Conservation (phyloP, 2,888 invertebrate species). For the Callinectes sapidus region DNA sequence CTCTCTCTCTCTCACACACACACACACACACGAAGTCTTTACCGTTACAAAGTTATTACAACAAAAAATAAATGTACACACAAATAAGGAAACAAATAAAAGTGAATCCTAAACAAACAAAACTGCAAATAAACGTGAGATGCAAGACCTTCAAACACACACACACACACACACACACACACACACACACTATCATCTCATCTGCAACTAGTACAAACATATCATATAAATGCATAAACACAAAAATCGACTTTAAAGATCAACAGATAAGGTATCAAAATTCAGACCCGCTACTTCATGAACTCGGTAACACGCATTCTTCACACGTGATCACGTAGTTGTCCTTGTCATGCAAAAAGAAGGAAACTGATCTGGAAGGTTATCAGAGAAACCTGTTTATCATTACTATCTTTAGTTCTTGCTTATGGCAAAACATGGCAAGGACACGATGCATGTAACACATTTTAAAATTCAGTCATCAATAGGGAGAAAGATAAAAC, state of each 20-base stretch:
- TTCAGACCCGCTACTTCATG: background rate
- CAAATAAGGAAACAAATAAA: background rate
- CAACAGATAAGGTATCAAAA: background rate
- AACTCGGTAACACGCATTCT: background rate
- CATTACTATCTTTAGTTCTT: background rate
- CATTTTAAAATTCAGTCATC: background rate
- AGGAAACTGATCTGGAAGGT: background rate
- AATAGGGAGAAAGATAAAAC: too few relatives aligned
- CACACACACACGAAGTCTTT: background rate
- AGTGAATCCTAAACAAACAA: background rate
- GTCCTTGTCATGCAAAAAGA: background rate
- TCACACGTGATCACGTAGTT: background rate
- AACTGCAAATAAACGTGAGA: background rate
- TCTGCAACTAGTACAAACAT: background rate
- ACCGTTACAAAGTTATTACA: background rate
- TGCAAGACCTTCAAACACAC: background rate
- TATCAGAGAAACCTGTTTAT: background rate
- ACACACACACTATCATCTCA: background rate
- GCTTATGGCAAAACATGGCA: background rate
- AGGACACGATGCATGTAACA: background rate
- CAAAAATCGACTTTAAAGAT: background rate
- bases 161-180: conserved; percentile 24
- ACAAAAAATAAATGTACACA: background rate
- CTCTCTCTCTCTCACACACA: conserved; percentile 43
- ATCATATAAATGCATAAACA: background rate